These are phyloP conservation scores for Menura novaehollandiae DNA, from an alignment of 2,113 vertebrate species.

Conservation along the genomic window DNA sequence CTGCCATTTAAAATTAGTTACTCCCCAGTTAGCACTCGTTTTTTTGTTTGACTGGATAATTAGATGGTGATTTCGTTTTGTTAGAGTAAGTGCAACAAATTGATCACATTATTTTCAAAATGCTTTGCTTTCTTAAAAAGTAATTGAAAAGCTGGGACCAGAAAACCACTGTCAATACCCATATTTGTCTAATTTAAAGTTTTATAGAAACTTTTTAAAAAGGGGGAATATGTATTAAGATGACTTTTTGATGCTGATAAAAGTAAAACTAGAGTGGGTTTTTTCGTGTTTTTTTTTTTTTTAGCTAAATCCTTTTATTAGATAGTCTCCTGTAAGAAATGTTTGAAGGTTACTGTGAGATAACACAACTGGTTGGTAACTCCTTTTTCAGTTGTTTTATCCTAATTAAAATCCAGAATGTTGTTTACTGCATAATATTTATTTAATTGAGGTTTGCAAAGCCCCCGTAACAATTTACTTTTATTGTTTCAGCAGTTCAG, in stretches of 20 bases:
- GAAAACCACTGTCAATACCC: neutral
- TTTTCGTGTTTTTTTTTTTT: neutral
- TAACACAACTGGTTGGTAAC: neutral
- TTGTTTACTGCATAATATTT: constrained; percentile 56
- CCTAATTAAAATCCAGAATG: constrained; percentile 56
- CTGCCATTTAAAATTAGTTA: constrained; percentile 31
- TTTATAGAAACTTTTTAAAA: neutral
- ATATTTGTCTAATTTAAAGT: constrained; percentile 30
- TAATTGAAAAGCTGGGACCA: constrained; percentile 28
- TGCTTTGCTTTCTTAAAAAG: constrained; percentile 35
- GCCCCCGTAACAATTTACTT: constrained; percentile 55
- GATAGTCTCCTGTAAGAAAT: neutral
- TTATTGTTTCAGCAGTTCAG: constrained; percentile 52
- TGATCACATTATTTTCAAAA: constrained; percentile 45
- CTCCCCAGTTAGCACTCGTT: neutral
- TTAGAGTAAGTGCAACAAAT: constrained; percentile 39
- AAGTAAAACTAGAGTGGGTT: neutral
- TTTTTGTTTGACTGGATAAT: constrained; percentile 27
- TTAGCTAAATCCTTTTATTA: neutral
- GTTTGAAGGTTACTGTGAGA: neutral
- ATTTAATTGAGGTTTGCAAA: constrained; percentile 51
- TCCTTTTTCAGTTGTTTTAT: constrained; percentile 32
- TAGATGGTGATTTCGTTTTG: neutral
- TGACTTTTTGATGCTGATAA: neutral
- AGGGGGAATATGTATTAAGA: neutral